phyloP scores from a whole-genome alignment of 2,888 invertebrate species.

The Xestia rhomboidea region DNA sequence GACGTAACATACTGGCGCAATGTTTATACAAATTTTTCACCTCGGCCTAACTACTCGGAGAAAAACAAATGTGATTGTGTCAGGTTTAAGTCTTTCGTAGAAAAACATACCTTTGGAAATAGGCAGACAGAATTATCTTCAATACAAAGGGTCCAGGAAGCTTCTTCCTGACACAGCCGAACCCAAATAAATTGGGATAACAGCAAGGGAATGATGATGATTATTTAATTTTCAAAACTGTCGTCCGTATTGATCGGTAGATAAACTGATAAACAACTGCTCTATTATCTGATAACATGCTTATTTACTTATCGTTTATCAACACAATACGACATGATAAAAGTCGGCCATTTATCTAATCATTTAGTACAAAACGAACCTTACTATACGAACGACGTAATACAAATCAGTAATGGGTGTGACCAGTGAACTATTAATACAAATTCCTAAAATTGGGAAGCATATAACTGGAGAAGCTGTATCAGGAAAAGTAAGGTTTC shows the following conservation, averaged over 20 bases:
- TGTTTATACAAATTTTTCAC: neutral
- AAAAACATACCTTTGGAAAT: neutral
- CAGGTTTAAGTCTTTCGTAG: neutral
- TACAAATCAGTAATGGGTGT: slow-evolving; percentile 62
- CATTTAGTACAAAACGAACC: neutral
- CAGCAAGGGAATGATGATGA: neutral
- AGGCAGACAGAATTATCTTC: neutral
- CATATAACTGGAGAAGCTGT: slow-evolving; percentile 60
- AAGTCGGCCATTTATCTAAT: neutral
- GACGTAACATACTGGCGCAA: neutral
- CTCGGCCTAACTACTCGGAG: neutral
- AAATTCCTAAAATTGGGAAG: slow-evolving; percentile 6
- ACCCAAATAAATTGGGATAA: neutral
- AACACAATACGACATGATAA: neutral
- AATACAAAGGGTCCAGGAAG: neutral
- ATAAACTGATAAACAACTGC: neutral
- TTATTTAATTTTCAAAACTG: neutral
- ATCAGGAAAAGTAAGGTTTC: slow-evolving; percentile 64
- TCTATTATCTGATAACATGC: neutral
- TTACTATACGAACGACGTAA: slow-evolving; percentile 15
- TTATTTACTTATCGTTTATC: slow-evolving; percentile 7
- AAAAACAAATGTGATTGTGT: neutral
- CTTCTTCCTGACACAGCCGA: too few relatives aligned
- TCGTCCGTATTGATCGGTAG: neutral
- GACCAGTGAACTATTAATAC: slow-evolving; percentile 68